Evolutionary conservation across 2,888 invertebrate genomes (phyloP).

Genomic region (Ashinkailepas kermadecensis): DNA sequence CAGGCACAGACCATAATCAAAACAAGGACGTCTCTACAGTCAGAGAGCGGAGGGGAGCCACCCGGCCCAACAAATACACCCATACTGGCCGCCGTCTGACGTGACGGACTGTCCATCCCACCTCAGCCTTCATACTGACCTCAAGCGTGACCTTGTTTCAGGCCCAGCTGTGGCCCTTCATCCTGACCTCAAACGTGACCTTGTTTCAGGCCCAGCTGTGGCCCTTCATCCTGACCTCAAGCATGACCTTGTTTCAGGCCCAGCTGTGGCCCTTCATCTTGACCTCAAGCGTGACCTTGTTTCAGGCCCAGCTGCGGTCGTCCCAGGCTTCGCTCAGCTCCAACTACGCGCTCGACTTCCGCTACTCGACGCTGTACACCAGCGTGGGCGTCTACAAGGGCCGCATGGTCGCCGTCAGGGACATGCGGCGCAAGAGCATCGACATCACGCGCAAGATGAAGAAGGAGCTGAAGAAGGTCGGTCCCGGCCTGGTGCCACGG

Average conservation of each 20-base stretch:
- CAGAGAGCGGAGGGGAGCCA: too few relatives aligned
- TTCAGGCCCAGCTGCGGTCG: slow-evolving; percentile 58
- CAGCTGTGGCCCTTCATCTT: slow-evolving; percentile 44
- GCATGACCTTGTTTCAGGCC: slow-evolving; percentile 45
- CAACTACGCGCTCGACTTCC: slow-evolving; percentile 83
- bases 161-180: slow-evolving; percentile 53
- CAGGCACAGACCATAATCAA: too few relatives aligned
- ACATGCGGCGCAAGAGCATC: slow-evolving; percentile 65
- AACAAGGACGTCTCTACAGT: too few relatives aligned
- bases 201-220: slow-evolving; percentile 52
- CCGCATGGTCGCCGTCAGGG: slow-evolving; percentile 75
- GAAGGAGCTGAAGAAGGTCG: slow-evolving; percentile 65
- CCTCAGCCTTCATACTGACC: too few relatives aligned
- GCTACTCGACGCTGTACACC: slow-evolving; percentile 82
- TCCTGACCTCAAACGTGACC: too few relatives aligned
- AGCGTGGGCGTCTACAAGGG: slow-evolving; percentile 84
- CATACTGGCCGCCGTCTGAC: too few relatives aligned
- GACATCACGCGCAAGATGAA: slow-evolving; percentile 85
- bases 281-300: slow-evolving; percentile 2
- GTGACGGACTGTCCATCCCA: too few relatives aligned
- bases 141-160: slow-evolving; percentile 41
- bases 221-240: too few relatives aligned
- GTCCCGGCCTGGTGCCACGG: too few relatives aligned
- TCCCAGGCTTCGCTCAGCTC: slow-evolving; percentile 86
- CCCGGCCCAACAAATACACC: too few relatives aligned